Evolutionary conservation across 2,113 vertebrate genomes (phyloP).

Genomic region (Lepus americanus): DNA sequence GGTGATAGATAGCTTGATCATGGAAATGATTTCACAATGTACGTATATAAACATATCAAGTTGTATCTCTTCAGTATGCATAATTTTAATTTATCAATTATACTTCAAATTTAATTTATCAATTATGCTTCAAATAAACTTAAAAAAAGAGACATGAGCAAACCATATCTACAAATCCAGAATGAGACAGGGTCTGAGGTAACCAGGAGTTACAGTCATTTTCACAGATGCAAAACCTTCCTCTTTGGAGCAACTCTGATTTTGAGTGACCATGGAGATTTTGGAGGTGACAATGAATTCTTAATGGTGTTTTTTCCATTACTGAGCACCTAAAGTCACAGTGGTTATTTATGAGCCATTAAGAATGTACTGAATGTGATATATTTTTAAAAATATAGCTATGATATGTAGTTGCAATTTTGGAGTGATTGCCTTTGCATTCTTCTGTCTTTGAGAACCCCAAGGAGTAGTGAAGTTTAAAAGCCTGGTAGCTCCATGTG

Average conservation of each 20-base stretch:
- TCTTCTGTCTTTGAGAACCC: neutral
- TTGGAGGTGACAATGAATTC: neutral
- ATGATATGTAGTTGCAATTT: slow-evolving; percentile 6
- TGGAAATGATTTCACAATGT: neutral
- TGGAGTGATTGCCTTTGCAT: neutral
- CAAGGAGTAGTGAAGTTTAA: neutral
- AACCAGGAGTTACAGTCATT: neutral
- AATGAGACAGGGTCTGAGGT: neutral
- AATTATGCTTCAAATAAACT: neutral
- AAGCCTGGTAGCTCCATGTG: neutral
- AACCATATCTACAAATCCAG: neutral
- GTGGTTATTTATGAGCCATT: neutral
- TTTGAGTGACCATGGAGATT: neutral
- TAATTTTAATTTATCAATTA: too few species aligned
- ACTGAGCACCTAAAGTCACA: neutral
- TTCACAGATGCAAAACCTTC: neutral
- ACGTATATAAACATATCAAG: neutral
- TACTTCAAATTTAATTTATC: neutral
- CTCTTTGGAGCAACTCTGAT: neutral
- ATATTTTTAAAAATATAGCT: slow-evolving; percentile 9
- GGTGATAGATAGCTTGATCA: neutral
- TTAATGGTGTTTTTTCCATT: neutral
- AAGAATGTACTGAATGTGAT: neutral
- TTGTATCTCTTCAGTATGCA: neutral
- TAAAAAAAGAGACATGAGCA: neutral